phyloP scores from a whole-genome alignment of 2,888 invertebrate species.

The Euplexia lucipara region DNA sequence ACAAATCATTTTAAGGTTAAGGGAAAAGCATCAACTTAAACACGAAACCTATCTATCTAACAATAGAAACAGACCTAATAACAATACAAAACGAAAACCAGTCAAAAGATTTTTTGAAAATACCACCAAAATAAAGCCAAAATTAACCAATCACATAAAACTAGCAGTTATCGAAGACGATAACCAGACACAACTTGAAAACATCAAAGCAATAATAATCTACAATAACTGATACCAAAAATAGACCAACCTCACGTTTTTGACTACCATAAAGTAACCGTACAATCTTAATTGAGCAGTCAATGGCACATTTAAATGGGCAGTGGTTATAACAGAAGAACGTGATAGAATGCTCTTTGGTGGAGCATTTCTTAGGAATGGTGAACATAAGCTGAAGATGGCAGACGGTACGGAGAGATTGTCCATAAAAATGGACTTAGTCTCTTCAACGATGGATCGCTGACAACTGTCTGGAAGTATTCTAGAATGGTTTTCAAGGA shows the following conservation, averaged over 20 bases:
- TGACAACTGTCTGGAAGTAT: conserved; percentile 18
- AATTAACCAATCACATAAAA: conserved; percentile 34
- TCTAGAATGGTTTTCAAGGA: conserved; percentile 1
- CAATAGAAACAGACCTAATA: neutral
- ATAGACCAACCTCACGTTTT: conserved; percentile 51
- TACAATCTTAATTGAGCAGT: conserved; percentile 58
- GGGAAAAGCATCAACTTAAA: neutral
- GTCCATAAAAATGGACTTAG: conserved; percentile 33
- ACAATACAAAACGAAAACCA: neutral
- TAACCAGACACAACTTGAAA: conserved; percentile 47
- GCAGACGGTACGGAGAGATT: conserved; percentile 1
- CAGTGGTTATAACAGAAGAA: conserved; percentile 40
- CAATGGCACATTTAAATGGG: conserved; percentile 55
- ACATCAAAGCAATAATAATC: conserved; percentile 59
- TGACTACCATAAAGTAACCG: conserved; percentile 51
- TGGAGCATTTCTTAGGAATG: conserved; percentile 37
- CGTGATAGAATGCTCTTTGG: conserved; percentile 61
- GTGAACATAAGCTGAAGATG: conserved; percentile 20
- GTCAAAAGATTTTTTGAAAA: neutral
- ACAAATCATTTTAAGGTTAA: neutral
- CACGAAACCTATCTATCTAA: neutral
- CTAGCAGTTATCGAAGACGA: conserved; percentile 54
- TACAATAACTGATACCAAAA: conserved; percentile 52
- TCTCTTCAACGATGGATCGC: conserved; percentile 13
- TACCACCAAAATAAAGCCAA: conserved; percentile 19